Evolutionary conservation across 2,797 vertebrate species (phyloP).

Genomic region (Jordanella pulchra): DNA sequence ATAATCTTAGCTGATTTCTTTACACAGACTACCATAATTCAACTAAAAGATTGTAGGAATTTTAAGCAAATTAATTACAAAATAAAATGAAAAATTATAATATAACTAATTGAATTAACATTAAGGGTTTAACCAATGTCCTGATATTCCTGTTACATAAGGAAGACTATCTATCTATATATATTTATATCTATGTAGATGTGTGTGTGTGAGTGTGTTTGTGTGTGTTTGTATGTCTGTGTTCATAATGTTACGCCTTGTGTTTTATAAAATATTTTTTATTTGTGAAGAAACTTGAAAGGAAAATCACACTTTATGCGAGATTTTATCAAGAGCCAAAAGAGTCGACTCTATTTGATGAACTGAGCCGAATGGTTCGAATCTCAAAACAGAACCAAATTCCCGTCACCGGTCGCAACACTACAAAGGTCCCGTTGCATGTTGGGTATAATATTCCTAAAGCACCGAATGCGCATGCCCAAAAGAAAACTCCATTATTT

Average conservation of each 20-base stretch:
- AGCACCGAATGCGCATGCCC: conserved; percentile 81
- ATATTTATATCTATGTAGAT: too few species aligned
- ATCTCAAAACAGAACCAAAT: conserved; percentile 4
- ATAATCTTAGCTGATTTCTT: too few species aligned
- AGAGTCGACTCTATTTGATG: background rate
- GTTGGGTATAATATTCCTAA: conserved; percentile 73
- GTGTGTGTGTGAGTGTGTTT: too few species aligned
- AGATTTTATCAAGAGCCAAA: background rate
- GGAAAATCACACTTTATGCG: background rate
- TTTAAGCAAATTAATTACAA: background rate
- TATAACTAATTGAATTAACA: background rate
- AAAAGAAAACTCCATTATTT: conserved; percentile 90
- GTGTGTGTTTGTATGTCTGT: too few species aligned
- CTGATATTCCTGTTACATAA: background rate
- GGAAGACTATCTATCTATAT: too few species aligned
- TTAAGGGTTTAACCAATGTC: background rate
- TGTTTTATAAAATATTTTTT: background rate
- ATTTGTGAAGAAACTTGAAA: background rate
- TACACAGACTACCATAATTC: too few species aligned
- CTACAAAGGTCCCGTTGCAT: conserved; percentile 80
- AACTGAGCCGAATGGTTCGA: background rate
- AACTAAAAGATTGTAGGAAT: too few species aligned
- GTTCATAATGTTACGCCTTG: too few species aligned
- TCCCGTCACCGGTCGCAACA: conserved; percentile 55
- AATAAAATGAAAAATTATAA: background rate